Evolutionary conservation across 2,888 invertebrate species (phyloP).

Genomic region (Patella pellucida): DNA sequence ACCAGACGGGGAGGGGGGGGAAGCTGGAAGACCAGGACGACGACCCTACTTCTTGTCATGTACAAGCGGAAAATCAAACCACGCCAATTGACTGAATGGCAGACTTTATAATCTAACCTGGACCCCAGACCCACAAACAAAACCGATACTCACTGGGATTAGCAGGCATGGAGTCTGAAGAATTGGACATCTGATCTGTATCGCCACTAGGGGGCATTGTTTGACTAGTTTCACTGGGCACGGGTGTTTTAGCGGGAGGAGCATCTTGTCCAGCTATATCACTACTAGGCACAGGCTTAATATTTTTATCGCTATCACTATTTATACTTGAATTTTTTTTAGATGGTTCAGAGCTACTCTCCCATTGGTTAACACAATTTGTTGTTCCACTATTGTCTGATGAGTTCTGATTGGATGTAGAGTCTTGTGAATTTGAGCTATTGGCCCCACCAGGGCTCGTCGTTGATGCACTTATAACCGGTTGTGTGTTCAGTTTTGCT

Average conservation of each 20-base stretch:
- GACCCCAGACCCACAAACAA: too few relatives aligned
- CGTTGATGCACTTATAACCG: neutral
- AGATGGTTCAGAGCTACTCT: neutral
- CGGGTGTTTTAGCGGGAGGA: neutral
- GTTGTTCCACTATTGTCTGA: neutral
- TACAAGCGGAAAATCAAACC: too few relatives aligned
- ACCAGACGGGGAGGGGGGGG: too few relatives aligned
- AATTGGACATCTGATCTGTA: slow-evolving; percentile 10
- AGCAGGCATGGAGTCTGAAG: slow-evolving; percentile 17
- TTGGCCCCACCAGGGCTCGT: neutral
- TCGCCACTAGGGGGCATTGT: slow-evolving; percentile 1
- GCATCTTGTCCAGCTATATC: neutral
- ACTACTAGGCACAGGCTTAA: neutral
- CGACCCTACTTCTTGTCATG: too few relatives aligned
- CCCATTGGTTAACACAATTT: slow-evolving; percentile 1
- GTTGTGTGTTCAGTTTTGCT: neutral
- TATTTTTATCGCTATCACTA: neutral
- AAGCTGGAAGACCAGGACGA: too few relatives aligned
- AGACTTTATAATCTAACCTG: too few relatives aligned
- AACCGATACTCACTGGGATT: neutral
- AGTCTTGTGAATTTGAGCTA: slow-evolving; percentile 5
- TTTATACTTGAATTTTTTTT: neutral
- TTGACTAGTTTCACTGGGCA: slow-evolving; percentile 5
- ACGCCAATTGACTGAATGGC: too few relatives aligned
- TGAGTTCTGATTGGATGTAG: neutral